Conservation (phyloP, 2,113 vertebrate genomes). For the Mugil cephalus region DNA sequence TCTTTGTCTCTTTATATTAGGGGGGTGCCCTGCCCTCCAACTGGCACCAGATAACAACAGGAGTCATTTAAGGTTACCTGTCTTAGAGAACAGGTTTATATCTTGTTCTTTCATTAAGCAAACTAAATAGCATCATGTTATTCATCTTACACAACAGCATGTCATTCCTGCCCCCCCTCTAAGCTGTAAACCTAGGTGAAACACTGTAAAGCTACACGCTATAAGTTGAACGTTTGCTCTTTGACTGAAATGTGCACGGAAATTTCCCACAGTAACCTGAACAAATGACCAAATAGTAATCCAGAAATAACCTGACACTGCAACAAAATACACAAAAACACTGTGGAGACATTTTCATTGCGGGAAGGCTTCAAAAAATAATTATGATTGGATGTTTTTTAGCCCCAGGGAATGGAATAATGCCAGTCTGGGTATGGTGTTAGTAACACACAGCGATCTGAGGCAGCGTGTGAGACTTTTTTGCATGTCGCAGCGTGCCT, state of each 20-base stretch:
- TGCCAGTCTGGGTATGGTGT: slow-evolving; percentile 14
- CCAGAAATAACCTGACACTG: neutral
- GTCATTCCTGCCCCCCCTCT: too few species aligned
- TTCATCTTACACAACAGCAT: too few species aligned
- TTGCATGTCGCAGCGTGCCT: slow-evolving; percentile 23
- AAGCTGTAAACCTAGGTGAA: too few species aligned
- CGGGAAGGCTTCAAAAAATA: neutral
- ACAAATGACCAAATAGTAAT: neutral
- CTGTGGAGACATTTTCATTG: neutral
- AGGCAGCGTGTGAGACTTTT: neutral
- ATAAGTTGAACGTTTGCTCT: neutral
- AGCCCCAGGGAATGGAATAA: slow-evolving; percentile 10
- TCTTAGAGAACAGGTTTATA: too few species aligned
- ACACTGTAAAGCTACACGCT: neutral
- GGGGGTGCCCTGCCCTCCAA: too few species aligned
- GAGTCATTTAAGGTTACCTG: too few species aligned
- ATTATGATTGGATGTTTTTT: slow-evolving; percentile 10
- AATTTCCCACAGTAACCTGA: neutral
- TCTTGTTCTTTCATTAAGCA: too few species aligned
- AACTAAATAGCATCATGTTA: too few species aligned
- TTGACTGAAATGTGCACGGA: neutral
- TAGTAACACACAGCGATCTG: slow-evolving; percentile 11
- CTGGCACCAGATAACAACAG: too few species aligned
- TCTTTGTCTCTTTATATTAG: too few species aligned
- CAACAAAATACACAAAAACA: neutral